A percentile compares a stretch with the other conserved stretches of the same genome.
Conservation (phyloP, 2,888 invertebrate genomes). For the Gryllus longicercus region DNA sequence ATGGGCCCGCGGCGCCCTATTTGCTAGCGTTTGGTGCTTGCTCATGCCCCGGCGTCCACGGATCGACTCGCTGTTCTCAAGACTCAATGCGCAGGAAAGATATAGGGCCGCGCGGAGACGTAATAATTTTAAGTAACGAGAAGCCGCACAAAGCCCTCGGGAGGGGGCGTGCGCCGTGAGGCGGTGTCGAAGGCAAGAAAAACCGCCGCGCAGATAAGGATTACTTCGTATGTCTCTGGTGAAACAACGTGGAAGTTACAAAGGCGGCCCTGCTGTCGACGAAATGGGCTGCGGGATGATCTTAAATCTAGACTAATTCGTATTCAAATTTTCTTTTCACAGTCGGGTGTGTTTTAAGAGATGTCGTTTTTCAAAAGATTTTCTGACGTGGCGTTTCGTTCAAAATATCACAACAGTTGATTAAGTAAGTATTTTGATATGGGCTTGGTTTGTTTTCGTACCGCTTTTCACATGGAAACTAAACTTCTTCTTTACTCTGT, state of each 20-base stretch:
- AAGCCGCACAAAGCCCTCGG: neutral
- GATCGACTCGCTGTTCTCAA: neutral
- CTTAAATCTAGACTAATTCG: too few species aligned
- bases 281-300: neutral
- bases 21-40: neutral
- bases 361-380: too few species aligned
- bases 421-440: too few species aligned
- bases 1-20: neutral
- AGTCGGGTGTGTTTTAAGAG: too few species aligned
- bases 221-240: neutral
- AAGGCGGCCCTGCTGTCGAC: neutral
- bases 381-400: too few species aligned
- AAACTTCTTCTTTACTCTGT: too few species aligned
- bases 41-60: neutral
- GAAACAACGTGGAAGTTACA: neutral
- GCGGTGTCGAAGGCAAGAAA: neutral
- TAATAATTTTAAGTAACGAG: constrained; percentile 6
- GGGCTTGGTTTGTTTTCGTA: too few species aligned
- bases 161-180: neutral
- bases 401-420: too few species aligned
- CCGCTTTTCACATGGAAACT: too few species aligned
- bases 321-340: too few species aligned
- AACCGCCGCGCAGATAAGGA: neutral
- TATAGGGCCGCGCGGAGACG: neutral
- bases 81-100: neutral